Conservation (phyloP, 2,113 vertebrate genomes). For the Propithecus coquereli region DNA sequence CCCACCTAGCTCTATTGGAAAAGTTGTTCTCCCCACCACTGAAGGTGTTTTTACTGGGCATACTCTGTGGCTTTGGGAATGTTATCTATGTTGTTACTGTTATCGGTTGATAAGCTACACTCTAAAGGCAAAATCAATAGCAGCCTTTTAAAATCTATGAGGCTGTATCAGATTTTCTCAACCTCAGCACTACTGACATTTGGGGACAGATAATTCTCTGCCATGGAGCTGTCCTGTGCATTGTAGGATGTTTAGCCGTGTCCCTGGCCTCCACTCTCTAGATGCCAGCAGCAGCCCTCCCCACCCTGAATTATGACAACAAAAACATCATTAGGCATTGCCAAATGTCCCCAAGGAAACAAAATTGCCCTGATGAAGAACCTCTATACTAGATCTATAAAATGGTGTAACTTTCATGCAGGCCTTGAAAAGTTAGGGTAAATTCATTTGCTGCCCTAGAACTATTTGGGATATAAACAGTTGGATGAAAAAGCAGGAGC, state of each 20-base stretch:
- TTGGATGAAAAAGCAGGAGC: background rate
- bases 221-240: rapidly evolving
- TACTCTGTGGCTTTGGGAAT: too few species aligned
- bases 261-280: background rate
- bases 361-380: background rate
- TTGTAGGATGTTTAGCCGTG: rapidly evolving
- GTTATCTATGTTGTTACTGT: background rate
- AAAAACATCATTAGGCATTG: background rate
- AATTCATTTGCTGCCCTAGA: background rate
- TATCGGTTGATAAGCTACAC: background rate
- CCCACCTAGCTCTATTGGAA: background rate
- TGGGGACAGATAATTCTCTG: too few species aligned
- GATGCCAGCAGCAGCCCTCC: rapidly evolving
- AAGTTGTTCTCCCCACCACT: rapidly evolving
- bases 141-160: background rate
- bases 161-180: background rate
- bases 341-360: background rate
- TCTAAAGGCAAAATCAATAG: background rate
- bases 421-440: too few species aligned
- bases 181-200: rapidly evolving
- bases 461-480: background rate
- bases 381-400: rapidly evolving
- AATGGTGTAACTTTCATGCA: rapidly evolving
- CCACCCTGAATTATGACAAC: background rate
- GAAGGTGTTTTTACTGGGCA: rapidly evolving